These are phyloP conservation scores for Eledona agricola DNA, from an alignment of 2,888 invertebrate species.

Conservation along the genomic window DNA sequence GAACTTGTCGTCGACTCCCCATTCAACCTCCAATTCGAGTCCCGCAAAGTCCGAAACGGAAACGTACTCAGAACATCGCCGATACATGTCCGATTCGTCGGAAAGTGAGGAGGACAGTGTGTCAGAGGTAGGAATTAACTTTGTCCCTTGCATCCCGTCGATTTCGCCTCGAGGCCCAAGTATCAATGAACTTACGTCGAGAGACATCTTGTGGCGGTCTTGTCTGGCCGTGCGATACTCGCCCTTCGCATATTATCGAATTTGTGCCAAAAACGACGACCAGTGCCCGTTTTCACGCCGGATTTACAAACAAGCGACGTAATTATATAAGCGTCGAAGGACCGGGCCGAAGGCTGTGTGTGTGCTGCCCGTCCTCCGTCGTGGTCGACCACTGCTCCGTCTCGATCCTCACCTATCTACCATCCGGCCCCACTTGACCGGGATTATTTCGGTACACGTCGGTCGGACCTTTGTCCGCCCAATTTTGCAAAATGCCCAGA, in stretches of 20 bases:
- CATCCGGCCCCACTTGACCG: conserved; percentile 29
- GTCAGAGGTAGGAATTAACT: conserved; percentile 81
- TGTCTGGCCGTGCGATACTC: conserved; percentile 40
- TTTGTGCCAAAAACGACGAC: conserved; percentile 20
- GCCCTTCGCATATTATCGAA: conserved; percentile 25
- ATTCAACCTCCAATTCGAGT: conserved; percentile 80
- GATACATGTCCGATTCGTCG: conserved; percentile 92
- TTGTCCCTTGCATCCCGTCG: conserved; percentile 52
- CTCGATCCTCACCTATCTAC: no score
- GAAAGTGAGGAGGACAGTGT: conserved; percentile 97
- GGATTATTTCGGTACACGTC: conserved; percentile 32
- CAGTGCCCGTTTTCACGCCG: conserved; percentile 9
- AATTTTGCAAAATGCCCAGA: conserved; percentile 21
- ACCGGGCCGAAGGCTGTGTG: conserved; percentile 3
- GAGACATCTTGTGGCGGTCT: conserved; percentile 71
- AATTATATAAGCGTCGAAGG: conserved; percentile 23
- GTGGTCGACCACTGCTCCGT: conserved; percentile 14
- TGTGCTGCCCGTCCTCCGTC: no score
- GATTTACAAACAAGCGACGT: background rate
- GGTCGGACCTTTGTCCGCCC: conserved; percentile 26
- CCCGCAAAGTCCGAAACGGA: conserved; percentile 87
- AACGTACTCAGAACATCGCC: conserved; percentile 85
- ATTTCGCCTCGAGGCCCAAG: conserved; percentile 59
- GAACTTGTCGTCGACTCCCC: conserved; percentile 82
- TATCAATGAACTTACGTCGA: conserved; percentile 67